Evolutionary conservation across 23 tunicate genomes (phyloP), one percentile per base, ranked within the genome.

Genomic region (Ciona savignyi): DNA sequence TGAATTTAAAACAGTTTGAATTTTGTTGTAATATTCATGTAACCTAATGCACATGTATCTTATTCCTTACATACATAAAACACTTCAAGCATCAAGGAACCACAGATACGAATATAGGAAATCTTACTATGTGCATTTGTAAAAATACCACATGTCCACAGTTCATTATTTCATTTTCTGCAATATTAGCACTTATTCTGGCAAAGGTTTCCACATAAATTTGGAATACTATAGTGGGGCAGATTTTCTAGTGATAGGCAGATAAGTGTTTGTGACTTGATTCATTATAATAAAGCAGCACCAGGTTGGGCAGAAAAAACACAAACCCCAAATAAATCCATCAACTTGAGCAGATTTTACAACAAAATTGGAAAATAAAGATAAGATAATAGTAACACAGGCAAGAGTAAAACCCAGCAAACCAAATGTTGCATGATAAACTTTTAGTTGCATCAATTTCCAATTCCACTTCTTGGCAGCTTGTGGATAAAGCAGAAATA

Each of bases 341-440:
- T 70, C 62, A 2, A 87, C 78, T 9, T 76, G 32, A 0, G 73
- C 73, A 29, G 34, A 25, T 21, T 27, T 70, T 9, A 66, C 69
- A 27, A 91, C 71, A 77, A 89, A 91, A 71, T 85, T 91, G 19
- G 97, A 91, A 77, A 30, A 84, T 23, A 91, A 32, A n/a, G 93
- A 71, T 24, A 85, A 32, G 2, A 62, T 68, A 25, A 91, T 1
- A 0, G 97, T 84, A 11, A 33, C 32, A 35, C 83, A 91, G 0
- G 83, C 90, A 30, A 91, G 60, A 26, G 84, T 91, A 62, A 78
- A 91, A 4, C 97, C 97, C 2, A 91, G 80, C 27, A 91, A 56
- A 4, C 97, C 97, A 72, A 91, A 91, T 20, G 97, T 91, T 19
- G 97, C 97, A 80, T 91, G 97, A 30, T 91, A 91, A 24, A 88